Conservation (phyloP, 2,113 vertebrate genomes). For the Chrysochloris asiatica region DNA sequence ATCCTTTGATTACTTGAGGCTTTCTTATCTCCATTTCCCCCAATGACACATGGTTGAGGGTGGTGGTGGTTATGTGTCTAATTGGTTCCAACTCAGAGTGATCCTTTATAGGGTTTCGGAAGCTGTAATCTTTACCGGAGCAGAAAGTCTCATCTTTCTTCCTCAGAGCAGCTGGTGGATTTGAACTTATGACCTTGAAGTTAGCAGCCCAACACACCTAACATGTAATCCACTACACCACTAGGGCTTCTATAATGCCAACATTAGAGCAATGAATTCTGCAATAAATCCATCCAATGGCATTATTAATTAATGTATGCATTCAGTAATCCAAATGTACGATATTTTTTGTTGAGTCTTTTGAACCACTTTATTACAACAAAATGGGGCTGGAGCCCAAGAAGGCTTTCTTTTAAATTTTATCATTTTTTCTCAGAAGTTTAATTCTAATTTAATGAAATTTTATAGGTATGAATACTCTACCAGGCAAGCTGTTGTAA, state of each 20-base stretch:
- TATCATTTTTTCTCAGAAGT: conserved; percentile 69
- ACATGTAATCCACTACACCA: too few species aligned
- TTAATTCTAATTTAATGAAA: conserved; percentile 72
- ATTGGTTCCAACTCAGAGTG: too few species aligned
- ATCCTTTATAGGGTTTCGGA: too few species aligned
- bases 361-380: conserved; percentile 71
- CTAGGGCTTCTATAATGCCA: not conserved
- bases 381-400: conserved; percentile 58
- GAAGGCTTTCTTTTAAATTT: conserved; percentile 72
- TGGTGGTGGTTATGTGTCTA: too few species aligned
- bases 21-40: not conserved
- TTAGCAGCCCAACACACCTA: too few species aligned
- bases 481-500: conserved; percentile 56
- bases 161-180: too few species aligned
- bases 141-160: too few species aligned
- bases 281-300: not conserved
- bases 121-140: too few species aligned
- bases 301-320: not conserved
- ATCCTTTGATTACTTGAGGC: not conserved
- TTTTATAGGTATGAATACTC: conserved; percentile 75
- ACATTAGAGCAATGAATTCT: not conserved
- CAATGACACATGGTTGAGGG: too few species aligned
- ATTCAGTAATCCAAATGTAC: not conserved
- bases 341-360: conserved; percentile 18
- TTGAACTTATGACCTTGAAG: too few species aligned